These are phyloP conservation scores for Antechinus stuartii DNA, from an alignment of 2,113 vertebrate genomes.

Conservation along the genomic window DNA sequence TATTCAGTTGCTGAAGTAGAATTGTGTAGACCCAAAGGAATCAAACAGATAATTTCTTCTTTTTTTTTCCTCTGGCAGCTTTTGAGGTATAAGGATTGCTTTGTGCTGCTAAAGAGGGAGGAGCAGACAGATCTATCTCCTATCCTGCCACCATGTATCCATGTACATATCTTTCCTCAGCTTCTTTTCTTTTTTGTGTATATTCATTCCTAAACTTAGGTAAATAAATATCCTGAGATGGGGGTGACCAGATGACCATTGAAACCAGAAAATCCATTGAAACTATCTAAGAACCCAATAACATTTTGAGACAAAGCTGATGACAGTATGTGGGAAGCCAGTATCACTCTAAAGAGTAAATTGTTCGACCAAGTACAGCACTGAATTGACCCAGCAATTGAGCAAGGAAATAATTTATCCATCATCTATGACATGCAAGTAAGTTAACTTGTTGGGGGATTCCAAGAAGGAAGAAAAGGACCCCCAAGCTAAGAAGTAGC, in stretches of 20 bases:
- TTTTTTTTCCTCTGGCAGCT: not conserved
- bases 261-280: not conserved
- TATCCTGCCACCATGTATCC: not conserved
- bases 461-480: not conserved
- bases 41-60: not conserved
- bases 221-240: not conserved
- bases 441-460: not conserved
- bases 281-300: not conserved
- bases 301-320: not conserved
- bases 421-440: not conserved
- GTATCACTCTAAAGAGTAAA: not conserved
- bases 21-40: not conserved
- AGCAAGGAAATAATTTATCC: not conserved
- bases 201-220: not conserved
- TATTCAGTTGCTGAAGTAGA: not conserved
- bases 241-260: not conserved
- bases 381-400: not conserved
- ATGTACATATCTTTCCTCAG: not conserved
- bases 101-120: not conserved
- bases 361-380: not conserved
- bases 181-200: not conserved
- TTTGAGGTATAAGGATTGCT: not conserved
- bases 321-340: not conserved
- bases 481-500: not conserved
- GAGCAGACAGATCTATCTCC: not conserved